Evolutionary conservation across 2,888 invertebrate genomes (phyloP), one percentile per base, ranked within the genome.

Genomic region (Apocheima hispidaria): DNA sequence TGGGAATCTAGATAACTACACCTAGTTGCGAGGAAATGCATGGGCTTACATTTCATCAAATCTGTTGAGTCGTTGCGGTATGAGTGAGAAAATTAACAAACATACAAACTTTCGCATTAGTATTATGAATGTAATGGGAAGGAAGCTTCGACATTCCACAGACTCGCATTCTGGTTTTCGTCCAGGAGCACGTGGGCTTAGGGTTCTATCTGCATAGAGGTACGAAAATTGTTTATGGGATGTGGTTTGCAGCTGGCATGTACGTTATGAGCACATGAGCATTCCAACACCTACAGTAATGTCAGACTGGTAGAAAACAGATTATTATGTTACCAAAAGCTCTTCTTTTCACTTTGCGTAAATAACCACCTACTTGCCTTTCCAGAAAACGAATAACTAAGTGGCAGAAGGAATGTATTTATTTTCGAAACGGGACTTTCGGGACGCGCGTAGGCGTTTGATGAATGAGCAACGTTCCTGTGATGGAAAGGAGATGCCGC

Each of bases 401-500:
- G 23, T 50, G 30, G 30, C 23, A 61, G 30, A 18, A 40, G 44
- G 16, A 50, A 60, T 36, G 16, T 21, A 48, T 52, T 46, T 50
- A 26, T 16, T 38, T 38, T 33, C n/a, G 14, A 43, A 43, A 41
- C 21, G n/a, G 21, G 41, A 41, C 41, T 41, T 38, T 41, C 10
- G 38, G 38, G 9, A 18, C 18, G 18, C 10, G 38, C 18, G 38
- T 38, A 18, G 38, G 18, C 4, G 18, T 12, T n/a, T 38, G 16
- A 10, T 12, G 18, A 38, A 20, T 10, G 0, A 16, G 9, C n/a
- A 4, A 35, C 14, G 33, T 35, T 35, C 9, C 7, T 36, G 16
- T 36, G 36, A 18, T 18, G 16, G 9, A 38, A 10, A n/a, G 40
- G 10, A 65, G 61, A 74, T 87, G 71, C 88, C 87, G 73, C 72